Evolutionary conservation across 2,888 invertebrate genomes (phyloP).

Genomic region (Therioaphis trifolii): DNA sequence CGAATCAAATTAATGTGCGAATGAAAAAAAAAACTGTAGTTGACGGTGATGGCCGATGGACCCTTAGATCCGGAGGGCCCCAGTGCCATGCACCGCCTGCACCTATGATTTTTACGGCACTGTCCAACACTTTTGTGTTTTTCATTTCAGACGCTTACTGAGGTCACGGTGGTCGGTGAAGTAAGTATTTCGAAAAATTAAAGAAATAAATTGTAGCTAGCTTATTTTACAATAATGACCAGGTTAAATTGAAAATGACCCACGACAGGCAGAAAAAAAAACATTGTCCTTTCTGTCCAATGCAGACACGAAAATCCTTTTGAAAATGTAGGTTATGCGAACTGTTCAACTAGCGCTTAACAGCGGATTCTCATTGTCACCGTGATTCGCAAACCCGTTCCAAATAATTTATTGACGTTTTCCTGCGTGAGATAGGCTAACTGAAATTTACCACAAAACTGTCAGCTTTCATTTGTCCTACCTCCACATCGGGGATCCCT

Average conservation of each 20-base stretch:
- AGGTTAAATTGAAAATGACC: constrained; percentile 21
- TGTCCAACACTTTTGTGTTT: background rate
- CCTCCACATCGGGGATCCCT: background rate
- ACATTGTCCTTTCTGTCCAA: background rate
- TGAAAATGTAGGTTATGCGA: background rate
- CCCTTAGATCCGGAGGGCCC: no score
- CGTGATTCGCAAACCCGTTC: background rate
- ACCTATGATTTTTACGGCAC: no score
- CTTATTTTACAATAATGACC: background rate
- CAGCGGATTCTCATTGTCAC: background rate
- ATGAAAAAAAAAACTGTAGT: no score
- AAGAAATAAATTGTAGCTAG: background rate
- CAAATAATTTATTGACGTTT: constrained; percentile 10
- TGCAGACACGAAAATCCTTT: background rate
- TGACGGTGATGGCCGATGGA: no score
- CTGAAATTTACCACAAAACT: constrained; percentile 1
- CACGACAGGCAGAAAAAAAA: background rate
- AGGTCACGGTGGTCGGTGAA: background rate
- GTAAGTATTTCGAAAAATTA: background rate
- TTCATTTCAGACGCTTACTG: background rate
- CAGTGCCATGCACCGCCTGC: no score
- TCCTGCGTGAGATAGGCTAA: background rate
- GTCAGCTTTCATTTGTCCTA: constrained; percentile 7
- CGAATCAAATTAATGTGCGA: no score
- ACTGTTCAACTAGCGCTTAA: background rate